These are phyloP conservation scores for Helicoverpa armigera DNA, from an alignment of 1,140 invertebrate genomes.

Conservation along the genomic window DNA sequence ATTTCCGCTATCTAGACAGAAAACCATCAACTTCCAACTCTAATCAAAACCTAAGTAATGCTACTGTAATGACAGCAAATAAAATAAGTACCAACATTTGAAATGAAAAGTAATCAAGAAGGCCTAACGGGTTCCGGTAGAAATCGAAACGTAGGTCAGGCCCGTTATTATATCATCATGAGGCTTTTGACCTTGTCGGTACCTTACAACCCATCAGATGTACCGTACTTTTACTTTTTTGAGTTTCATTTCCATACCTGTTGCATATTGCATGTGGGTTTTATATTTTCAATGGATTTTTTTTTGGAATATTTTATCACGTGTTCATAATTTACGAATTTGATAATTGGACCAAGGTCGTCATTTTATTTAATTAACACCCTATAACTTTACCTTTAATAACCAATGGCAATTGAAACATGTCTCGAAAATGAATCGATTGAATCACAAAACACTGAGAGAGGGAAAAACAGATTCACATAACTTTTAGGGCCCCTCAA, in stretches of 20 bases:
- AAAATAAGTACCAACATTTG: constrained; percentile 4
- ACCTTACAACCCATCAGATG: constrained; percentile 19
- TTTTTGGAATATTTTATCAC: neutral
- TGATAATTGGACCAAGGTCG: no score
- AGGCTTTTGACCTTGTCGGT: constrained; percentile 29
- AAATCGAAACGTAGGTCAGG: constrained; percentile 46
- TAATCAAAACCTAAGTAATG: neutral
- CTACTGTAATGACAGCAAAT: constrained; percentile 3
- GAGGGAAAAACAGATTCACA: no score
- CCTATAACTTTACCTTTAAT: no score
- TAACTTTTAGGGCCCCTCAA: no score
- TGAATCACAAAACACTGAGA: no score
- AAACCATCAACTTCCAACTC: constrained; percentile 1
- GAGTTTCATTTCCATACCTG: neutral
- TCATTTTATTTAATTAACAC: no score
- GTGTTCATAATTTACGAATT: no score
- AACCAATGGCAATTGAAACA: no score
- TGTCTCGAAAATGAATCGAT: no score
- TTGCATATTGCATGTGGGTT: neutral
- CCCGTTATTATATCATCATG: constrained; percentile 35
- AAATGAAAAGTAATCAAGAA: constrained; percentile 48
- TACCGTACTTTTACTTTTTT: constrained; percentile 47
- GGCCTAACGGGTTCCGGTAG: constrained; percentile 44
- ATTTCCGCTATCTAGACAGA: constrained; percentile 24
- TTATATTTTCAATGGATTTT: neutral